phyloP scores from a whole-genome alignment of 2,888 invertebrate species.

The Arge pagana region DNA sequence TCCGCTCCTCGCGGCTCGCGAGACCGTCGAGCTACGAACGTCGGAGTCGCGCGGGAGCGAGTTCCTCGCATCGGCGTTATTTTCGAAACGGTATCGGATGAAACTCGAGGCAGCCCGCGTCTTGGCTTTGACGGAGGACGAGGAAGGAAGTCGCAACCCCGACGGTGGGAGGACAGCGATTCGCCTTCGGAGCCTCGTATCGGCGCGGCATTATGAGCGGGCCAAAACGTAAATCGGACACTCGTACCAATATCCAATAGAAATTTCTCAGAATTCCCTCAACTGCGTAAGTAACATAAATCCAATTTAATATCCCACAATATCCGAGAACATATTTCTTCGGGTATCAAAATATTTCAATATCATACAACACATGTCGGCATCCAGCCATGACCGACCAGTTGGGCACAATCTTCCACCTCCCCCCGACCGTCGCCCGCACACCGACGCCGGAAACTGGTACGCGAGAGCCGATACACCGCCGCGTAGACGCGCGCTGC shows the following conservation, averaged over 20 bases:
- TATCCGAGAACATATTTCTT: slow-evolving; percentile 31
- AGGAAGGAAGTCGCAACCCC: no score
- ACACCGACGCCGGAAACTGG: no score
- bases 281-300: slow-evolving; percentile 24
- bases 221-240: slow-evolving; percentile 16
- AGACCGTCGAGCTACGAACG: no score
- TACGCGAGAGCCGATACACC: no score
- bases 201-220: slow-evolving; percentile 1
- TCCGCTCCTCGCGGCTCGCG: no score
- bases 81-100: no score
- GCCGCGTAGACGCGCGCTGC: neutral
- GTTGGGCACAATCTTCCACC: slow-evolving; percentile 27
- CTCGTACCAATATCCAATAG: slow-evolving; percentile 18
- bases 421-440: slow-evolving; percentile 9
- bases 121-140: no score
- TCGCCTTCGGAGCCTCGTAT: no score
- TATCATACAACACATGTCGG: slow-evolving; percentile 44
- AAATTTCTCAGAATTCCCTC: slow-evolving; percentile 19
- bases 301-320: slow-evolving; percentile 30
- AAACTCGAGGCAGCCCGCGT: no score
- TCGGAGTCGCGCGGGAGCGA: no score
- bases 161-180: no score
- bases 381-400: slow-evolving; percentile 31
- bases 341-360: slow-evolving; percentile 44
- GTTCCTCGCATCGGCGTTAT: no score